Conservation (phyloP, 2,113 vertebrate species). For the Brachionichthys hirsutus region DNA sequence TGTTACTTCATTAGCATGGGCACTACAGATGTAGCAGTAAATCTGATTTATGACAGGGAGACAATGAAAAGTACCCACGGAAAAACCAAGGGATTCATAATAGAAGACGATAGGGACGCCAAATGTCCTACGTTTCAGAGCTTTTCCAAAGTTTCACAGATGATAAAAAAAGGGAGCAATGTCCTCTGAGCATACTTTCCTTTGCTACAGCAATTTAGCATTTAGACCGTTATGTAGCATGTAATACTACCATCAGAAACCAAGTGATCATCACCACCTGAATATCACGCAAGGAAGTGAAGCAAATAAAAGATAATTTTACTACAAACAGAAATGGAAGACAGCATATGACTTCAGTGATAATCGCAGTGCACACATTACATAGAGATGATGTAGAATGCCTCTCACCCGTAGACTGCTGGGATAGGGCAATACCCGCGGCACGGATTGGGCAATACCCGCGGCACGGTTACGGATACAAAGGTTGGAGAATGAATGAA, state of each 20-base stretch:
- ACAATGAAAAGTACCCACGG: slow-evolving; percentile 44
- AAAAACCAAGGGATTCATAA: slow-evolving; percentile 44
- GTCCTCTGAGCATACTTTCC: slow-evolving; percentile 5
- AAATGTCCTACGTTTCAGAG: slow-evolving; percentile 13
- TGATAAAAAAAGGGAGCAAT: slow-evolving; percentile 3
- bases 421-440: no score
- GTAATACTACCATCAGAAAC: neutral
- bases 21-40: slow-evolving; percentile 70
- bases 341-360: slow-evolving; percentile 11
- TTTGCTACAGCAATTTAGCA: slow-evolving; percentile 5
- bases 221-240: slow-evolving; percentile 8
- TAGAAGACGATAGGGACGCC: slow-evolving; percentile 28
- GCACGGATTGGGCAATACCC: no score
- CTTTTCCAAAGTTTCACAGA: slow-evolving; percentile 33
- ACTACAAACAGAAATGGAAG: neutral
- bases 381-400: slow-evolving; percentile 10
- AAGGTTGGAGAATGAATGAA: neutral
- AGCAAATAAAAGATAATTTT: slow-evolving; percentile 15
- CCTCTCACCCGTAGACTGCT: no score
- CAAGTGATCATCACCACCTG: slow-evolving; percentile 1
- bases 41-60: slow-evolving; percentile 69
- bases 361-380: neutral
- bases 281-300: slow-evolving; percentile 9
- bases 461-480: no score
- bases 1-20: slow-evolving; percentile 72